Evolutionary conservation across 1,140 invertebrate species (phyloP).

Genomic region (Bombus waltoni): DNA sequence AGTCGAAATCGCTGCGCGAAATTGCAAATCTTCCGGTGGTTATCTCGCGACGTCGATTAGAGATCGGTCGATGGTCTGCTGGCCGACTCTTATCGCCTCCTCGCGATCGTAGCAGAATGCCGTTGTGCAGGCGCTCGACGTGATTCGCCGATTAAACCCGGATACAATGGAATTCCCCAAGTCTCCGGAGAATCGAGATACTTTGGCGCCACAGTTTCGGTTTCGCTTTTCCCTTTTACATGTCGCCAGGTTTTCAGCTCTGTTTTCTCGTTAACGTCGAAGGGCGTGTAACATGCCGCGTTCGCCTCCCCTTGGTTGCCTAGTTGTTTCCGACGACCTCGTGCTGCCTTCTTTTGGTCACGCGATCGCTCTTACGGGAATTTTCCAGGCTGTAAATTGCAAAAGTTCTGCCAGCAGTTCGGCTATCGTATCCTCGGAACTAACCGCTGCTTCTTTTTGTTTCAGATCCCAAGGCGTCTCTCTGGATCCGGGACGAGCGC

Average conservation of each 20-base stretch:
- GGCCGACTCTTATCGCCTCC: conserved; percentile 6
- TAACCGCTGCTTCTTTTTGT: conserved; percentile 67
- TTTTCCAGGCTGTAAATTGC: conserved; percentile 77
- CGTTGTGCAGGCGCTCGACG: neutral
- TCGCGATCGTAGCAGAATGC: conserved; percentile 16
- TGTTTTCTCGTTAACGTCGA: conserved; percentile 1
- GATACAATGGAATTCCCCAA: conserved; percentile 51
- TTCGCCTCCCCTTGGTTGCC: neutral
- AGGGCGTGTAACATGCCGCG: neutral
- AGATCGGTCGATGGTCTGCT: conserved; percentile 19
- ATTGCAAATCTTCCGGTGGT: neutral
- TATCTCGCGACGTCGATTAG: conserved; percentile 31
- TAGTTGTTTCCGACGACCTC: conserved; percentile 46
- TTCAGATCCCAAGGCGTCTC: conserved; percentile 70
- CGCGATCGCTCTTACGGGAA: conserved; percentile 67
- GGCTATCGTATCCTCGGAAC: conserved; percentile 62
- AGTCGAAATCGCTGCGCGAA: neutral
- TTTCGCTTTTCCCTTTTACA: conserved; percentile 13
- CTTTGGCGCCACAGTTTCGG: conserved; percentile 8
- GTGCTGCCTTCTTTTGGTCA: conserved; percentile 41
- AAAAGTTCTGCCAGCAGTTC: conserved; percentile 72
- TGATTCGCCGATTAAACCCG: conserved; percentile 51
- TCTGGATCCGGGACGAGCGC: conserved; percentile 41
- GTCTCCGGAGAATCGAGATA: conserved; percentile 26
- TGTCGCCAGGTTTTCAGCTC: neutral